Evolutionary conservation across 2,113 vertebrate genomes (phyloP), one percentile per base, ranked within the genome.

Genomic region (Gila orcuttii): DNA sequence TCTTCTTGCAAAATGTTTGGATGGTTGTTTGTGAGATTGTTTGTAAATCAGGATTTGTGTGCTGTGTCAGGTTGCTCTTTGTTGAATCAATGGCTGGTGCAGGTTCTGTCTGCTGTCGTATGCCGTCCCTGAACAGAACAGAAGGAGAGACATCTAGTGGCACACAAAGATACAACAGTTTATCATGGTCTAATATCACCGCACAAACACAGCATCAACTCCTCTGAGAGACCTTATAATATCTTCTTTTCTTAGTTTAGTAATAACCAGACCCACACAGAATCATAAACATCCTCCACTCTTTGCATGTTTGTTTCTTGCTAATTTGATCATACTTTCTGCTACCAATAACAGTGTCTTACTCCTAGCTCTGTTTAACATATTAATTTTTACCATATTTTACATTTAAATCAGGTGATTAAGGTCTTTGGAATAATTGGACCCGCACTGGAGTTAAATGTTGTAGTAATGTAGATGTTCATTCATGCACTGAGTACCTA

Each of bases 111-210:
- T 77, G 59, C 7, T 69, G 21, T 28, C 45, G 11, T 60, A 33
- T 19, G 25, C 3, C 17, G 33, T 52, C 12, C 33, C 25, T 13
- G 19, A 66, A 83, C 77, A 73, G 85, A 90, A 50, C 78, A 66
- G 68, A 74, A 55, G 87, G 86, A 87, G 90, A 87, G 90, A 87
- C 90, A 89, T 90, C 90, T 91, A 86, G 90, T 91, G 90, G 89
- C 33, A 78, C 55, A 85, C 2, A 28, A 17, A 78, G 57, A 64
- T 76, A 85, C 21, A 79, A 76, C 88, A 87, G 71, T 19, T 31
- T 25, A 50, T 12, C 17, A 21, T 81, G 8, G 36, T 82, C 17
- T 31, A 33, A 55, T n/a, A 15, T 1, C 19, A 17, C 17, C 19
- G 25, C 69, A 71, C 36, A 42, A 23, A 42, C 13, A 82, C 36